Base-by-base conservation (phyloP, 2,888 invertebrate genomes). In the Leptinotarsa peninsularis region DNA sequence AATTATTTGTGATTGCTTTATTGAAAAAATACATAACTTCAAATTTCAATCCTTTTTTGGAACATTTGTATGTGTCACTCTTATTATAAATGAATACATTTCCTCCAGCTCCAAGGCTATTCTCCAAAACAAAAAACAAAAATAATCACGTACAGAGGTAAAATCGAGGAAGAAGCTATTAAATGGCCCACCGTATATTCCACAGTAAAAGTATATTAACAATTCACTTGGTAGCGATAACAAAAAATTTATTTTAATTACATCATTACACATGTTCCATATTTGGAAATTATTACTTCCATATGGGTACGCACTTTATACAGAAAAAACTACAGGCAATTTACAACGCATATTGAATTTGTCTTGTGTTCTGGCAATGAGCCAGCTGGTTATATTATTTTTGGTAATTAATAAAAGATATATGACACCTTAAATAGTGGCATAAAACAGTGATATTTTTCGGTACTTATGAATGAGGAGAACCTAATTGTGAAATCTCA, bases 181-280 rank as follows among this genome's bases (percentile, higher is more conserved):
- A 10, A 43, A 43, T 43, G 43, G 43, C 43, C 43, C 43, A 43
- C 10, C 13, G 3, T 43, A 43, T 43, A 43, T 43, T 43, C 43
- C 43, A 3, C 10, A 43, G 43, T 43, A 43, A 43, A 43, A 43
- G 43, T 43, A 43, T 43, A 43, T 3, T 43, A 43, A 43, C 43
- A 43, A 13, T 43, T 10, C 2, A 43, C 10, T 43, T 52, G 15
- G 15, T 4, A n/a, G 17, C 17, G 52, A n/a, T 43, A 52, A 52
- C 17, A 52, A 63, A 63, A 63, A 63, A 63, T 7, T 15, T 15
- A 63, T 14, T 63, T 33, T 33, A n/a, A 63, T 33, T 33, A 18
- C 5, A 43, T n/a, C 2, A 43, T 18, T 63, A 63, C 63, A 63
- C 33, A 63, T 63, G 63, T 15, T 63, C 10, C 63, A 63, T 58